Conservation (phyloP, 2,797 vertebrate genomes). For the Crocodylus rhombifer region DNA sequence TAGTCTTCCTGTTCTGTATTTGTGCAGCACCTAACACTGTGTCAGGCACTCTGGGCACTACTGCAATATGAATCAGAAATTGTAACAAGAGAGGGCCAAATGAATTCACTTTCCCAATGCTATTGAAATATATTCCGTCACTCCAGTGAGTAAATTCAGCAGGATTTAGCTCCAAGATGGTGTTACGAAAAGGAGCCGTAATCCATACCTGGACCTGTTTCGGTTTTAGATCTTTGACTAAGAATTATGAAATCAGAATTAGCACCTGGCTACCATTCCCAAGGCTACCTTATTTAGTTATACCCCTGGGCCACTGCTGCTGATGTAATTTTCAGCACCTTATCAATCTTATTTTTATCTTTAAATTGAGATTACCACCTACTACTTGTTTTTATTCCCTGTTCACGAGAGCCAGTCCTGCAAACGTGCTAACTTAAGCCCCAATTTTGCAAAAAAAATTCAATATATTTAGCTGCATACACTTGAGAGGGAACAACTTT, state of each 20-base stretch:
- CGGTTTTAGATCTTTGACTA: neutral
- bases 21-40: neutral
- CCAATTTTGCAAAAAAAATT: rapidly evolving
- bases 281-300: too few species aligned
- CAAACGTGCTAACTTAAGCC: rapidly evolving
- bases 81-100: neutral
- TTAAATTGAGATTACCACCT: neutral
- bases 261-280: neutral
- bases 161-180: neutral
- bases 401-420: neutral
- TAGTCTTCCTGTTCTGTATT: neutral
- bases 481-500: neutral
- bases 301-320: neutral
- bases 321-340: too few species aligned
- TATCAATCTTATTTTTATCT: neutral
- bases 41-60: neutral
- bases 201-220: neutral
- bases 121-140: neutral
- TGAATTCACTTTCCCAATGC: neutral
- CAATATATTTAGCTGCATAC: rapidly evolving
- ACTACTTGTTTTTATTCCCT: neutral
- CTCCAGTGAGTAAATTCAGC: neutral
- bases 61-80: neutral
- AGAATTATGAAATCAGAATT: neutral
- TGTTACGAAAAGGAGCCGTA: neutral